These are phyloP conservation scores for Xiphorhynchus erythropygius DNA, from an alignment of 2,797 vertebrate species.

Conservation along the genomic window DNA sequence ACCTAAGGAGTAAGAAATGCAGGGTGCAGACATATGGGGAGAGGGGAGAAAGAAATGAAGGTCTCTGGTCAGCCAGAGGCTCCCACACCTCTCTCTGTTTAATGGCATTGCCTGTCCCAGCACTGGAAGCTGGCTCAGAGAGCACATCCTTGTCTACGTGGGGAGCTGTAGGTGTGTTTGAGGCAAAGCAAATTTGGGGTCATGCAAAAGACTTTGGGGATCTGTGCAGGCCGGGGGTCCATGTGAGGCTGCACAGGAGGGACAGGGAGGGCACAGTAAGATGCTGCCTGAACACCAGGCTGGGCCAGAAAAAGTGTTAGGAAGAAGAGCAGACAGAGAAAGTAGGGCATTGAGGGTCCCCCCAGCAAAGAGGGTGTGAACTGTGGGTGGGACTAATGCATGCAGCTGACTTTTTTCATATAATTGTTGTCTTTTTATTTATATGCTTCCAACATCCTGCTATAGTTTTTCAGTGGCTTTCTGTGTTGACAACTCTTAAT, in stretches of 20 bases:
- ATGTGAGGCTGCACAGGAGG: neutral
- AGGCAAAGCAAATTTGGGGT: neutral
- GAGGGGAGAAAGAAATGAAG: neutral
- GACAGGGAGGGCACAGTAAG: neutral
- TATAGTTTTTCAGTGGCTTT: neutral
- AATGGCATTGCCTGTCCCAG: too few relatives aligned
- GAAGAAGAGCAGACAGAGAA: neutral
- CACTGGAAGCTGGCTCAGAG: neutral
- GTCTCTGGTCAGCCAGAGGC: neutral
- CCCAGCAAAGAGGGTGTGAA: neutral
- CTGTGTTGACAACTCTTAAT: neutral
- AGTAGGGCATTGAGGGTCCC: neutral
- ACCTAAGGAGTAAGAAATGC: neutral
- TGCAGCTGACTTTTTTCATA: neutral
- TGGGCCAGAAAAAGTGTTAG: neutral
- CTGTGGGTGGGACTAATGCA: neutral
- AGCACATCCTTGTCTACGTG: fast-evolving
- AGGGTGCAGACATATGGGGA: fast-evolving
- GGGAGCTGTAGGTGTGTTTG: fast-evolving
- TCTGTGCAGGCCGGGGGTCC: neutral
- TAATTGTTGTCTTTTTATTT: fast-evolving
- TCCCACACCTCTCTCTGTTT: fast-evolving
- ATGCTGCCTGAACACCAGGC: neutral
- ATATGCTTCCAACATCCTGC: neutral
- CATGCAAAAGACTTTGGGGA: neutral